Evolutionary conservation across 2,113 vertebrate species (phyloP), one percentile per base, ranked within the genome.

Genomic region (Electrona antarctica): DNA sequence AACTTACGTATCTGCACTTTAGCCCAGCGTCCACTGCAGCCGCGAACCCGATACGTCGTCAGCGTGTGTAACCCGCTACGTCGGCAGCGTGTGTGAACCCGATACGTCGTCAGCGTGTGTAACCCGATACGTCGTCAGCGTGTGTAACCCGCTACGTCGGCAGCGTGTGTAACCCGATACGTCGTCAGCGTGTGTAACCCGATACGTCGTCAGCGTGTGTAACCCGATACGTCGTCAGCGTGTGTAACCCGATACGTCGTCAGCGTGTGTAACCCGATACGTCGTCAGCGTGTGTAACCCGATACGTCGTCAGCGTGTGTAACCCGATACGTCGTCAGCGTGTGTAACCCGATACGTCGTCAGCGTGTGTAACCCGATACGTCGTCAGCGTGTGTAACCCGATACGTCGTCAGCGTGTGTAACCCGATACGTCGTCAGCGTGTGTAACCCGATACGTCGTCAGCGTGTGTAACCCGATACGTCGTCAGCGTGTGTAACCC

Each of bases 1-100:
- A 29, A 45, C 46, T 21, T 21, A 1, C 21, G 21, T 67, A 65
- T 68, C 63, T 49, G 60, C 50, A 28, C 76, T 87, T 78, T 69
- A 70, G 67, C 67, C 54, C 59, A 60, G 66, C 65, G 60, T 15
- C 21, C 21, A 21, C 21, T 21, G 8, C 64, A 72, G 67, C 67
- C 73, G 72, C 41, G 28, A 48, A 64, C 0, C 15, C 56, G 9
- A 74, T 21, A 21, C 73, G 67, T 72, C 11, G 8, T 41, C 33
- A 41, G 33, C 33, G 33, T 41, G 65, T 4, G n/a, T 14, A n/a
- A n/a, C n/a, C n/a, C n/a, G n/a, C n/a, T n/a, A n/a, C n/a, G 67
- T 72, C 11, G 8, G 1, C 33, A 41, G 33, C 33, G 33, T 41
- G 65, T 4, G n/a, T 14, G 7, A 0, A 11, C 49, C 49, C n/a